Conservation (phyloP, 1,140 invertebrate genomes). For the Aphelenchoides avenae region DNA sequence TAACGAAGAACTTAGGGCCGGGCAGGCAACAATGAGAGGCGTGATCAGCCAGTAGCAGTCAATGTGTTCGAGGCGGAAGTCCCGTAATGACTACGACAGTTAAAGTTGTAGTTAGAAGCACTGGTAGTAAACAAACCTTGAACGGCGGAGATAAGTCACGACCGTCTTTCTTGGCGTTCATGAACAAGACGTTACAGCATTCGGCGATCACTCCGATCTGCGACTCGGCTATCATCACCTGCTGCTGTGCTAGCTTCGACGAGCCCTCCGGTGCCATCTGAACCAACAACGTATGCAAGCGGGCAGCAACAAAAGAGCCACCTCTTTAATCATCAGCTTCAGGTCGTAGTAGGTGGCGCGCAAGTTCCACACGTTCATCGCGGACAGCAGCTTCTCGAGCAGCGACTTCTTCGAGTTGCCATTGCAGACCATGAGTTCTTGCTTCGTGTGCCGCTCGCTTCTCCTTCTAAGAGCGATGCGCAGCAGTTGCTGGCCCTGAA, state of each 20-base stretch:
- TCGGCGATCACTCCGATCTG: slow-evolving; percentile 28
- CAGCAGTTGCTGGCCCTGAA: slow-evolving; percentile 46
- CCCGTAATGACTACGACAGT: background rate
- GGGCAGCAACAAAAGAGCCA: slow-evolving; percentile 2
- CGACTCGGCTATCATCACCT: slow-evolving; percentile 14
- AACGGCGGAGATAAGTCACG: no score
- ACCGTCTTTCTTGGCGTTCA: slow-evolving; percentile 17
- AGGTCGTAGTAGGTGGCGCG: slow-evolving; percentile 49
- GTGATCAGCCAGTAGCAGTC: slow-evolving; percentile 53
- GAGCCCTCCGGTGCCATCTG: slow-evolving; percentile 30
- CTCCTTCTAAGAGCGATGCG: slow-evolving; percentile 39
- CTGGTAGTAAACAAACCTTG: slow-evolving; percentile 2
- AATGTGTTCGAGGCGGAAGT: slow-evolving; percentile 32
- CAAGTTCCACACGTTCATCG: slow-evolving; percentile 47
- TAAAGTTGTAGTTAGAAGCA: background rate
- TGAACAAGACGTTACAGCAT: slow-evolving; percentile 36
- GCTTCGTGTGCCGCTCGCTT: slow-evolving; percentile 40
- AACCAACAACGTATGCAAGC: slow-evolving; percentile 20
- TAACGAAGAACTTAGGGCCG: slow-evolving; percentile 1
- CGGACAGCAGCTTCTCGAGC: slow-evolving; percentile 45
- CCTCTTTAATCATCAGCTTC: slow-evolving; percentile 38
- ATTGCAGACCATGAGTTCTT: slow-evolving; percentile 31
- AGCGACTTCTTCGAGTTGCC: slow-evolving; percentile 25
- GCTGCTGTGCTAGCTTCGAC: slow-evolving; percentile 12
- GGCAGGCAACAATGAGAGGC: slow-evolving; percentile 40